phyloP scores from a whole-genome alignment of 2,888 invertebrate genomes.

The Tipula unca region DNA sequence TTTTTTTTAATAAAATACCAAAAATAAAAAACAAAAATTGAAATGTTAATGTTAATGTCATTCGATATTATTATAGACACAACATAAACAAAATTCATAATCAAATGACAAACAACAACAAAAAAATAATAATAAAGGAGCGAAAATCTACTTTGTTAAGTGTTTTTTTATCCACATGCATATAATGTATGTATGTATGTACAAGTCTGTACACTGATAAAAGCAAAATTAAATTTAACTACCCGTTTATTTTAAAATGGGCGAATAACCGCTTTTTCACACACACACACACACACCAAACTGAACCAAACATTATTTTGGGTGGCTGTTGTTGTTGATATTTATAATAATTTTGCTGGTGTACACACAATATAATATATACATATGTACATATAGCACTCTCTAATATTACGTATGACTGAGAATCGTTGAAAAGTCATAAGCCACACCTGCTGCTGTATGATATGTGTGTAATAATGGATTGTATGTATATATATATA shows the following conservation, averaged over 20 bases:
- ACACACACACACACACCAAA: background rate
- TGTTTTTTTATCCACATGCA: background rate
- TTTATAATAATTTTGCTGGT: background rate
- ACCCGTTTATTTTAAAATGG: background rate
- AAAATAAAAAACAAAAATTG: background rate
- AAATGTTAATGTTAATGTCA: background rate
- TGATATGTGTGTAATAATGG: conserved; percentile 4
- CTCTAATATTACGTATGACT: background rate
- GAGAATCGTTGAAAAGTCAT: conserved; percentile 3
- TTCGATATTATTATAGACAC: background rate
- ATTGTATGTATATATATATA: background rate
- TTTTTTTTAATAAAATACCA: background rate
- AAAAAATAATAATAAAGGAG: background rate
- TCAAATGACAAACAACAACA: background rate
- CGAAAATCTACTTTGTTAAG: background rate
- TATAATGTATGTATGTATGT: background rate
- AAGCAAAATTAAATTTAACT: background rate
- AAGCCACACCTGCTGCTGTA: background rate
- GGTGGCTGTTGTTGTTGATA: background rate
- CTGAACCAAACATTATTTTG: background rate
- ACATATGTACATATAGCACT: background rate
- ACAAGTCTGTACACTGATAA: background rate
- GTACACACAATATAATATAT: background rate
- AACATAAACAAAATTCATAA: conserved; percentile 2
- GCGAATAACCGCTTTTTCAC: background rate